Evolutionary conservation across 2,797 vertebrate genomes (phyloP).

Genomic region (Muraenolepis orangiensis): DNA sequence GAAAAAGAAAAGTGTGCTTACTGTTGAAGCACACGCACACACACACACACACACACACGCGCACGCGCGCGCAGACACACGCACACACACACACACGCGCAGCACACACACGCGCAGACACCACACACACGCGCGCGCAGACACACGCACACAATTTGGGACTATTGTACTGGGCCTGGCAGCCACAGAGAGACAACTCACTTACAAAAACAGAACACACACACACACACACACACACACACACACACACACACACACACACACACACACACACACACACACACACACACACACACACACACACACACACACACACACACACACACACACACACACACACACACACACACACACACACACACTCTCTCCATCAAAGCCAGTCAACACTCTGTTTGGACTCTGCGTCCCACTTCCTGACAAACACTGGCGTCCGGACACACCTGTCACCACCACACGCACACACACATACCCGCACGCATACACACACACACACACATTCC

Average conservation of each 20-base stretch:
- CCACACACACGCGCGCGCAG: not conserved
- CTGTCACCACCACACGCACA: slow-evolving; percentile 57
- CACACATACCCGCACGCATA: no score
- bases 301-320: not conserved
- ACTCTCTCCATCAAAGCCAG: slow-evolving; percentile 29
- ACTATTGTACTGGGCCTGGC: slow-evolving; percentile 26
- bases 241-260: not conserved
- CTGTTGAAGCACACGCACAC: not conserved
- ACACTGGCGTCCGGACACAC: slow-evolving; percentile 61
- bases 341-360: not conserved
- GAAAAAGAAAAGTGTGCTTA: not conserved
- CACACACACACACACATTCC: no score
- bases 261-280: not conserved
- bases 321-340: not conserved
- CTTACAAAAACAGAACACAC: slow-evolving; percentile 46
- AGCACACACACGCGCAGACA: not conserved
- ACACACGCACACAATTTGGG: slow-evolving; percentile 1
- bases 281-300: not conserved
- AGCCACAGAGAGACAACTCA: slow-evolving; percentile 51
- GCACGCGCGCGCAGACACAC: slow-evolving; percentile 6
- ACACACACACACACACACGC: not conserved
- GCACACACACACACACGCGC: not conserved
- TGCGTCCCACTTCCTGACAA: slow-evolving; percentile 63
- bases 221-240: not conserved
- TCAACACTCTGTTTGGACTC: slow-evolving; percentile 63